phyloP scores from a whole-genome alignment of 1,140 invertebrate genomes.

The Geopemphigus sp. region DNA sequence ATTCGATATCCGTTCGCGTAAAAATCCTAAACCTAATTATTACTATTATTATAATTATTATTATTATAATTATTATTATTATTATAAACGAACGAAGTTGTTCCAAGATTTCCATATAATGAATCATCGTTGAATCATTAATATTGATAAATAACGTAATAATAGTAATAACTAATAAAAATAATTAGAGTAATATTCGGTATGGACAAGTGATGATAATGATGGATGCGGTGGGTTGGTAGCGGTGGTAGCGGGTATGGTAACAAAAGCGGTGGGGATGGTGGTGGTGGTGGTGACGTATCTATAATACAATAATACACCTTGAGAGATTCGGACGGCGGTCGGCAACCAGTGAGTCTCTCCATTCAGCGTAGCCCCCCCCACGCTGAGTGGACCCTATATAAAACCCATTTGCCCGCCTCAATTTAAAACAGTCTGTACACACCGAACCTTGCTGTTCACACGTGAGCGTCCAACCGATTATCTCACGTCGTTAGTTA shows the following conservation, averaged over 20 bases:
- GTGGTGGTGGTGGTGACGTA: no score
- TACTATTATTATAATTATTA: no score
- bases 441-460: not conserved
- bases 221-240: no score
- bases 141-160: not conserved
- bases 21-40: slow-evolving; percentile 16
- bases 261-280: not conserved
- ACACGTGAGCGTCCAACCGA: not conserved
- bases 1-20: no score
- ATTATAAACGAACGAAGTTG: slow-evolving; percentile 30
- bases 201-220: no score
- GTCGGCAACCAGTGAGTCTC: slow-evolving; percentile 2
- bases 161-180: not conserved
- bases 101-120: slow-evolving; percentile 30
- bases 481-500: no score
- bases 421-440: slow-evolving; percentile 47
- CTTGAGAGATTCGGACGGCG: slow-evolving; percentile 9
- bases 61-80: no score
- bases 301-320: not conserved
- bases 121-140: not conserved
- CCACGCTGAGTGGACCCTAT: slow-evolving; percentile 20
- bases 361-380: slow-evolving; percentile 28
- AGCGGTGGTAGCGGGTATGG: not conserved
- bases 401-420: slow-evolving; percentile 42
- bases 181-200: not conserved